Evolutionary conservation across 2,113 vertebrate genomes (phyloP).

Genomic region (Plecturocebus donacophilus): DNA sequence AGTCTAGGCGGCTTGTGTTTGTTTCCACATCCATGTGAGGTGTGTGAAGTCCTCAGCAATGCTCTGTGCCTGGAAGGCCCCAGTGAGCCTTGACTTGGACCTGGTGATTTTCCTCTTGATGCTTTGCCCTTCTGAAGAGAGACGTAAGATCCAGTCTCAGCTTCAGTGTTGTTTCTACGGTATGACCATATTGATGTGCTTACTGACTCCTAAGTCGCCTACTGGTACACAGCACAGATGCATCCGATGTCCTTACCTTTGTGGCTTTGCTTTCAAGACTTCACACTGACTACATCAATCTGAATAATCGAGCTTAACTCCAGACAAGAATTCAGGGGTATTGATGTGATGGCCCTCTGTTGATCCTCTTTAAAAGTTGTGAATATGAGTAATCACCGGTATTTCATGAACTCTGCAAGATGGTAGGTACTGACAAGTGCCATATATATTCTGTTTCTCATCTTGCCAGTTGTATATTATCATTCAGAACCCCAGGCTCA

Average conservation of each 20-base stretch:
- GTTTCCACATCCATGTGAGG: not conserved
- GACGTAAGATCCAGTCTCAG: not conserved
- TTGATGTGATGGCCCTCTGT: too few species aligned
- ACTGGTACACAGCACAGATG: not conserved
- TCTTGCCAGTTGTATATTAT: not conserved
- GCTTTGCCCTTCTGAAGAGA: conserved; percentile 5
- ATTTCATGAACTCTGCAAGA: not conserved
- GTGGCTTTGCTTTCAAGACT: conserved; percentile 6
- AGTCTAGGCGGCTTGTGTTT: not conserved
- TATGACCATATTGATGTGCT: rapidly evolving
- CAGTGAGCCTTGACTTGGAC: not conserved
- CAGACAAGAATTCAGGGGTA: not conserved
- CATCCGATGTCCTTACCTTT: not conserved
- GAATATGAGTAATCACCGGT: not conserved
- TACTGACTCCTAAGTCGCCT: not conserved
- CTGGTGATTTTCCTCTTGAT: not conserved
- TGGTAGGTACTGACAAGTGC: not conserved
- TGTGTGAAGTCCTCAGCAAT: not conserved
- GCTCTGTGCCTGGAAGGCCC: not conserved
- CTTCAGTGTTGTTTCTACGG: not conserved
- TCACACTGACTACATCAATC: not conserved
- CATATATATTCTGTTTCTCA: not conserved
- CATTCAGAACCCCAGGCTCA: not conserved
- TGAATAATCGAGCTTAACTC: not conserved
- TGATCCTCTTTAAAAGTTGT: not conserved